Percentiles rank a stretch among this genome's conserved stretches.
These are phyloP conservation scores for Octomys mimax DNA, from an alignment of 2,797 vertebrate genomes.

Conservation along the genomic window DNA sequence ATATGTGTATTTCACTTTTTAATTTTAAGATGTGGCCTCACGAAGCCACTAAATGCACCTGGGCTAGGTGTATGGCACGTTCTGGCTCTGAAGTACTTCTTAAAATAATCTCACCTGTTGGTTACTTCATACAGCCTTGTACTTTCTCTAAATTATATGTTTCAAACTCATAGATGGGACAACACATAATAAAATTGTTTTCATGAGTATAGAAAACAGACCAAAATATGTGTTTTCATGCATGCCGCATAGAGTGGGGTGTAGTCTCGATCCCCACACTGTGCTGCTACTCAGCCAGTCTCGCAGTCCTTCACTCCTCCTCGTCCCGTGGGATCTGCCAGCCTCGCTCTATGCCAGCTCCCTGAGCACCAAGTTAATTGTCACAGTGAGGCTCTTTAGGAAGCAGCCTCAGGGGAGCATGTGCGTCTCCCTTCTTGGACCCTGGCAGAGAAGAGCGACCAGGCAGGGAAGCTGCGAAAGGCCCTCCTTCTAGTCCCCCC, in stretches of 20 bases:
- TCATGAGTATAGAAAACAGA: constrained; percentile 10
- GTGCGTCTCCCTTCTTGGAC: background rate
- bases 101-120: background rate
- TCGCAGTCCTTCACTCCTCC: background rate
- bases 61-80: background rate
- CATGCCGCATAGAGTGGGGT: background rate
- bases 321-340: background rate
- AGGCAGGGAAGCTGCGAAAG: background rate
- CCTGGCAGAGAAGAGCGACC: background rate
- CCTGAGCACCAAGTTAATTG: background rate
- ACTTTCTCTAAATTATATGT: background rate
- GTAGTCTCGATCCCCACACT: background rate
- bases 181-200: background rate
- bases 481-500: background rate
- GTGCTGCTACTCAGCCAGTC: background rate
- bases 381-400: background rate
- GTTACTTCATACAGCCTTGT: background rate
- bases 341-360: background rate
- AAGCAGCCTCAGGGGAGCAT: background rate
- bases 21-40: background rate
- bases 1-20: background rate
- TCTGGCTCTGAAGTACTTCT: background rate
- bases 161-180: background rate
- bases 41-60: background rate
- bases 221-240: background rate